Percentiles rank a stretch among this genome's conserved stretches.
phyloP scores from a whole-genome alignment of 1,140 invertebrate genomes.

The Samia ricini region DNA sequence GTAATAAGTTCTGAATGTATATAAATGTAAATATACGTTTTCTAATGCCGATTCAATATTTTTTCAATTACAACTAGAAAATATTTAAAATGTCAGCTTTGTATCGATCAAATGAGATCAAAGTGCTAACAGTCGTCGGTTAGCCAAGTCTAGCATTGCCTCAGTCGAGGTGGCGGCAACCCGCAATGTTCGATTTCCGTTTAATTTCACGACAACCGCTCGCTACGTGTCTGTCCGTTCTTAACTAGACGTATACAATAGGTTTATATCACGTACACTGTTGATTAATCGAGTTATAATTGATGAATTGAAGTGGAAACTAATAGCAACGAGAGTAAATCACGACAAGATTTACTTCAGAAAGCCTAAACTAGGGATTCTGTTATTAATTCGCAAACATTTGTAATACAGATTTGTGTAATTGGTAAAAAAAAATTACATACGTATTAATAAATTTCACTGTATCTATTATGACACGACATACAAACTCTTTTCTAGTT shows the following conservation, averaged over 20 bases:
- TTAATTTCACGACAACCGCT: conserved; percentile 61
- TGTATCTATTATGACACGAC: too few species aligned
- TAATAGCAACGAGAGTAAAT: conserved; percentile 5
- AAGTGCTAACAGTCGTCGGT: not conserved
- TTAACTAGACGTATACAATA: conserved; percentile 8
- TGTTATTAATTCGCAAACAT: too few species aligned
- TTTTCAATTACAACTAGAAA: not conserved
- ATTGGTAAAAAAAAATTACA: too few species aligned
- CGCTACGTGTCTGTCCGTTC: conserved; percentile 18
- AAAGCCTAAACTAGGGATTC: not conserved
- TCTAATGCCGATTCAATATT: too few species aligned
- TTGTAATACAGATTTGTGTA: too few species aligned
- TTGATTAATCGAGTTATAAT: conserved; percentile 44
- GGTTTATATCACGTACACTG: conserved; percentile 13
- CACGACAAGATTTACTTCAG: not conserved
- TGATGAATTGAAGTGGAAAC: conserved; percentile 25
- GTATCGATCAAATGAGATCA: not conserved
- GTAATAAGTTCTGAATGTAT: not conserved
- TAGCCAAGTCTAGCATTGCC: not conserved
- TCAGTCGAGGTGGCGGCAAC: conserved; percentile 11
- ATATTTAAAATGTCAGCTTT: not conserved
- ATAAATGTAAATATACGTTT: not conserved
- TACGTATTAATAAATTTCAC: too few species aligned
- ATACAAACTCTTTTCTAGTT: too few species aligned
- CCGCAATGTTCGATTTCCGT: conserved; percentile 70